Conservation (phyloP, 2,113 vertebrate genomes). For the Pleuronectes platessa region DNA sequence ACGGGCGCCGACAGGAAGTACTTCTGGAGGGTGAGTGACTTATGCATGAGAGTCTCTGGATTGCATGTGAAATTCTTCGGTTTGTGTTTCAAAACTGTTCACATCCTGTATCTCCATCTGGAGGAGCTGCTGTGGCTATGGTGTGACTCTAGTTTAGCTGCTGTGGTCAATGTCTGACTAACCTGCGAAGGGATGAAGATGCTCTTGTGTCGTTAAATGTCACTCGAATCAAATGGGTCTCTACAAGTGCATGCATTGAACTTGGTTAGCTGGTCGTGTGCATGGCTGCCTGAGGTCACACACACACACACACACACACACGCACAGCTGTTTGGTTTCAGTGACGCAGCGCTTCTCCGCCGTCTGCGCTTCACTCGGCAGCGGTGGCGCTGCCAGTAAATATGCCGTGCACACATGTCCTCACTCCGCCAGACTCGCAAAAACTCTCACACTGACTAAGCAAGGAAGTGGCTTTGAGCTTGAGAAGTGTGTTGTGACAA, state of each 20-base stretch:
- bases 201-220: slow-evolving; percentile 16
- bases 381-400: slow-evolving; percentile 76
- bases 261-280: slow-evolving; percentile 12
- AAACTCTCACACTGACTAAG: slow-evolving; percentile 77
- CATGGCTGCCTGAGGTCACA: slow-evolving; percentile 35
- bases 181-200: slow-evolving; percentile 55
- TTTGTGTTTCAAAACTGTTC: slow-evolving; percentile 36
- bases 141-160: slow-evolving; percentile 27
- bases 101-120: slow-evolving; percentile 64
- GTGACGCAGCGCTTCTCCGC: slow-evolving; percentile 71
- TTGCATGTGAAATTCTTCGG: slow-evolving; percentile 15
- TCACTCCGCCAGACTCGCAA: slow-evolving; percentile 56
- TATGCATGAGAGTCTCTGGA: slow-evolving; percentile 3
- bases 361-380: slow-evolving; percentile 61
- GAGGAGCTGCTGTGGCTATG: slow-evolving; percentile 24
- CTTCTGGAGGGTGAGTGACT: slow-evolving; percentile 93
- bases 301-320: neutral
- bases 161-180: slow-evolving; percentile 56
- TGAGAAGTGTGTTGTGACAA: slow-evolving; percentile 57
- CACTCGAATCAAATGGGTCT: neutral
- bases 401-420: slow-evolving; percentile 53
- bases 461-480: slow-evolving; percentile 79
- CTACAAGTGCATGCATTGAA: slow-evolving; percentile 4
- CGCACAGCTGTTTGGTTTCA: slow-evolving; percentile 79
- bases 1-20: slow-evolving; percentile 93